Conservation (phyloP, 1,140 invertebrate species). For the Pentalonia nigronervosa region DNA sequence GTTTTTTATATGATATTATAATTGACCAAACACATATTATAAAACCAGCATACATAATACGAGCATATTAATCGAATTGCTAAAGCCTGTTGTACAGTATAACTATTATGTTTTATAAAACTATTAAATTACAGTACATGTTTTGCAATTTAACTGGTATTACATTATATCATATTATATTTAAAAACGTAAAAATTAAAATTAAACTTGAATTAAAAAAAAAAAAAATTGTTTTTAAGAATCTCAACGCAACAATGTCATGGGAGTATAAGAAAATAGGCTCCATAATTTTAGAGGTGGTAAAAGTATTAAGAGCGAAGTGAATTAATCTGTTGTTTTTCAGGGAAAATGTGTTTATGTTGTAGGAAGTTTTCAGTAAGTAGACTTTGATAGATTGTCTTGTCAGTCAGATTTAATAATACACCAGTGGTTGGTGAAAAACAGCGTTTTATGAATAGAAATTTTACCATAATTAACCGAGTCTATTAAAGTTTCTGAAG, state of each 20-base stretch:
- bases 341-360: conserved; percentile 45
- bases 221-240: background rate
- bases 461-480: conserved; percentile 35
- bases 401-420: conserved; percentile 52
- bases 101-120: background rate
- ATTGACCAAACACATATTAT: background rate
- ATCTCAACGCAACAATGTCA: background rate
- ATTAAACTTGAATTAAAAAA: background rate
- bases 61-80: background rate
- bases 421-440: conserved; percentile 34
- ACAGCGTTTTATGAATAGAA: conserved; percentile 43
- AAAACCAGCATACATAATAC: background rate
- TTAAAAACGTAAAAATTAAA: background rate
- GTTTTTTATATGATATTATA: background rate
- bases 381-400: conserved; percentile 58
- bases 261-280: background rate
- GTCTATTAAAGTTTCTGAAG: conserved; percentile 35
- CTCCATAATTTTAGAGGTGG: conserved; percentile 4
- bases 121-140: background rate
- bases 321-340: conserved; percentile 57
- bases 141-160: background rate
- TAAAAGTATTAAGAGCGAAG: conserved; percentile 27
- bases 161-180: background rate
- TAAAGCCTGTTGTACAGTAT: background rate
- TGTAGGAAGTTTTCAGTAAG: conserved; percentile 42